These are phyloP conservation scores for Lacanobia oleracea DNA, from an alignment of 2,888 invertebrate species.

Conservation along the genomic window DNA sequence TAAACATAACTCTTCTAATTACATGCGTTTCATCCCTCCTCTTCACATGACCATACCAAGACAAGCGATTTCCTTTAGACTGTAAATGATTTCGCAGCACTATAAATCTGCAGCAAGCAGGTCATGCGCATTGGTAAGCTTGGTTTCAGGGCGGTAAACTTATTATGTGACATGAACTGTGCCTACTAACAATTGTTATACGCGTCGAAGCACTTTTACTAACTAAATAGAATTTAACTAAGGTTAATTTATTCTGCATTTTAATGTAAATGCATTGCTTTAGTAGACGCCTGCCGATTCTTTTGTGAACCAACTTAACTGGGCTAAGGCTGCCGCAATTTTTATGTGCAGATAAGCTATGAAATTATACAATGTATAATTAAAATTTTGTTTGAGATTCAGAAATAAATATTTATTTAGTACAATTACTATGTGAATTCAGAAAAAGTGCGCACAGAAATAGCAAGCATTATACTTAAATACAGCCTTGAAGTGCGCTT, in stretches of 20 bases:
- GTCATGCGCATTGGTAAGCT: neutral
- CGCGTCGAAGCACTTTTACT: neutral
- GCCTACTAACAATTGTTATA: too few species aligned
- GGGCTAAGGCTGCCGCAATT: neutral
- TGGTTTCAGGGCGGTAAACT: neutral
- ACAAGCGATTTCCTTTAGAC: neutral
- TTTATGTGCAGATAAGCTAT: neutral
- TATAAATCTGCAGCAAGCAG: neutral
- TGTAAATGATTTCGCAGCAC: neutral
- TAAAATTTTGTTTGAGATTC: neutral
- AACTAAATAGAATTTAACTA: slow-evolving; percentile 3
- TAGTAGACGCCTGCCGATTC: neutral
- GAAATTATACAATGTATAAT: neutral
- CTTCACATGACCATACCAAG: too few species aligned
- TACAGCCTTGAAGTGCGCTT: neutral
- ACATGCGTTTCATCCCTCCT: too few species aligned
- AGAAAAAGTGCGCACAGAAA: too few species aligned
- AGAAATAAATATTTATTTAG: neutral
- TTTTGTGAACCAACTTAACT: neutral
- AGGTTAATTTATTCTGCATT: neutral
- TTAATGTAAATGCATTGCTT: neutral
- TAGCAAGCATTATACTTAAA: neutral
- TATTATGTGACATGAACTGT: neutral
- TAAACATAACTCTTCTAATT: too few species aligned
- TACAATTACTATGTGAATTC: too few species aligned